phyloP scores from a whole-genome alignment of 2,888 invertebrate species.

The Macrosiphum euphorbiae region DNA sequence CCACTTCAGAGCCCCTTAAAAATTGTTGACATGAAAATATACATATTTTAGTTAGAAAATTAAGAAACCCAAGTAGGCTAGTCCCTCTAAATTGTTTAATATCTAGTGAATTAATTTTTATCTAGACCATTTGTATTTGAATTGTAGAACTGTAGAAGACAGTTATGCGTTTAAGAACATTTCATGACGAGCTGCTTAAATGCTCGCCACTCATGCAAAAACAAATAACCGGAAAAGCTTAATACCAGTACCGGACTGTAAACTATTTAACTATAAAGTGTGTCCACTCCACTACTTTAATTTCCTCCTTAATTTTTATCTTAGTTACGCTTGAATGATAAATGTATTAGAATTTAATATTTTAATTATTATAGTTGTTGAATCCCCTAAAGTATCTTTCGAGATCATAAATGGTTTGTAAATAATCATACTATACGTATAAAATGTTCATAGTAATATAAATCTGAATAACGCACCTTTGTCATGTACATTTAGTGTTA shows the following conservation, averaged over 20 bases:
- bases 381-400: neutral
- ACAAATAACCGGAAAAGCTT: conserved; percentile 9
- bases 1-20: neutral
- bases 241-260: neutral
- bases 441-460: neutral
- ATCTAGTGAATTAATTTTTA: neutral
- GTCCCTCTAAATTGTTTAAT: neutral
- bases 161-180: neutral
- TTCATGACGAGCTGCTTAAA: neutral
- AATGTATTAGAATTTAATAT: neutral
- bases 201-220: neutral
- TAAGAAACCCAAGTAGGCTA: neutral
- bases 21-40: neutral
- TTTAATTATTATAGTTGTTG: neutral
- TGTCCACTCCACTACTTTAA: neutral
- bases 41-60: neutral
- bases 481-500: neutral
- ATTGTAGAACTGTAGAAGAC: neutral
- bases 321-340: neutral
- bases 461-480: neutral
- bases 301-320: neutral
- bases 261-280: neutral
- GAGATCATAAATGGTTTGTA: neutral
- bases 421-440: neutral
- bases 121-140: neutral